These are phyloP conservation scores for Morpho achilles DNA, from an alignment of 2,888 invertebrate genomes.

Conservation along the genomic window DNA sequence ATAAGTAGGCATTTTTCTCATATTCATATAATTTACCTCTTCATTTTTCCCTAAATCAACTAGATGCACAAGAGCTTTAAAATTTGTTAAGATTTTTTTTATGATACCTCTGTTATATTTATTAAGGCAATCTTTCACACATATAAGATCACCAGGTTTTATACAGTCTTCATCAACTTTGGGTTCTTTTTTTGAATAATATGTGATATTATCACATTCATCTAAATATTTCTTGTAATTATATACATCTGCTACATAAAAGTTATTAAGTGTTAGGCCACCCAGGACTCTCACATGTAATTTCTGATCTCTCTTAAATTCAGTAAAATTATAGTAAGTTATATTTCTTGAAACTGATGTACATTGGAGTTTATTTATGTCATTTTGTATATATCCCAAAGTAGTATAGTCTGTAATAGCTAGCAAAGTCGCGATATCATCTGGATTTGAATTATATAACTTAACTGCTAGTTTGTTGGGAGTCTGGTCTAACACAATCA, in stretches of 20 bases:
- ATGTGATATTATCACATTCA: conserved; percentile 21
- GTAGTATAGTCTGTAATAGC: conserved; percentile 32
- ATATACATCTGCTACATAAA: conserved; percentile 32
- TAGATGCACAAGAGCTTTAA: conserved; percentile 27
- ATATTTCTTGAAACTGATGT: conserved; percentile 12
- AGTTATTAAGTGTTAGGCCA: conserved; percentile 28
- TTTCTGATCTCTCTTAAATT: conserved; percentile 26
- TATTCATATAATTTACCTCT: conserved; percentile 19
- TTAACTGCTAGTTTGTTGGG: conserved; percentile 31
- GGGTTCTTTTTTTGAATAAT: conserved; percentile 23
- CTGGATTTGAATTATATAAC: conserved; percentile 33
- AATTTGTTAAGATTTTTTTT: conserved; percentile 20
- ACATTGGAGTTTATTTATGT: background rate
- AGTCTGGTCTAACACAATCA: conserved; percentile 29
- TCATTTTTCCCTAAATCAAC: conserved; percentile 33
- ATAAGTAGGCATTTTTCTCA: conserved; percentile 28
- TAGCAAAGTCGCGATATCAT: conserved; percentile 38
- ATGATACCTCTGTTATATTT: conserved; percentile 34
- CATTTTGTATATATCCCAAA: conserved; percentile 29
- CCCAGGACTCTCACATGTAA: conserved; percentile 31
- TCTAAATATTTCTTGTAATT: conserved; percentile 30
- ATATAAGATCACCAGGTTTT: conserved; percentile 24
- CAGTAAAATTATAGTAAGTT: conserved; percentile 23
- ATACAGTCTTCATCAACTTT: conserved; percentile 24
- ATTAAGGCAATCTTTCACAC: conserved; percentile 18